Evolutionary conservation across 2,888 invertebrate species (phyloP).

Genomic region (Cepaea hortensis): DNA sequence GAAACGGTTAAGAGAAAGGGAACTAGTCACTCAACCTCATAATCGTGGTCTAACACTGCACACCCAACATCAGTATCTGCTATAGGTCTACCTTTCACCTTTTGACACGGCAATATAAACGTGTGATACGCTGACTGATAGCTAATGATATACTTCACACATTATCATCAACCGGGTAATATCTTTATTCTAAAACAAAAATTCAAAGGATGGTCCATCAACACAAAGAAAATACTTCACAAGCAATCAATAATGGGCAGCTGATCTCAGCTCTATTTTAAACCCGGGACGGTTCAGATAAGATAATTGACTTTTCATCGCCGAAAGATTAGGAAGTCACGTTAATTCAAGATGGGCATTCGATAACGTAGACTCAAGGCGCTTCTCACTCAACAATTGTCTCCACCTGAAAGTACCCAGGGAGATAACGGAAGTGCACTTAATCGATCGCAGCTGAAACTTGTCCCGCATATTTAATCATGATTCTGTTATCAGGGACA

Average conservation of each 20-base stretch:
- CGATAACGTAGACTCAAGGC: slow-evolving; percentile 3
- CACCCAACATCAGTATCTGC: too few species aligned
- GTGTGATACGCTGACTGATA: too few species aligned
- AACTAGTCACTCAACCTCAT: too few species aligned
- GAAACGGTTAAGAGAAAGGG: too few species aligned
- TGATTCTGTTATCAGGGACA: neutral
- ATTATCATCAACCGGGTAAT: too few species aligned
- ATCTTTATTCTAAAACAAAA: too few species aligned
- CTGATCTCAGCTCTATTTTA: slow-evolving; percentile 30
- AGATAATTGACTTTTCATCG: neutral
- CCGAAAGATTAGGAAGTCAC: slow-evolving; percentile 3
- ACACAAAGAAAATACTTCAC: slow-evolving; percentile 1
- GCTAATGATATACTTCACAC: too few species aligned
- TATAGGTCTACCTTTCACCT: too few species aligned
- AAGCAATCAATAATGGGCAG: neutral
- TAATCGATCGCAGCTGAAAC: neutral
- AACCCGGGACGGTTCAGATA: neutral
- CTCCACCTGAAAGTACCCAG: neutral
- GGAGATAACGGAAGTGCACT: slow-evolving; percentile 10
- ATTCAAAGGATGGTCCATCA: too few species aligned
- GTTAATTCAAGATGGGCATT: neutral
- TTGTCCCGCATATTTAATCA: slow-evolving; percentile 2
- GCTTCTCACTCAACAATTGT: neutral
- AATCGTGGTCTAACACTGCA: too few species aligned
- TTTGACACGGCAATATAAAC: too few species aligned